These are phyloP conservation scores for Thecocarcelia acutangulata DNA, from an alignment of 2,888 invertebrate species.

Conservation along the genomic window DNA sequence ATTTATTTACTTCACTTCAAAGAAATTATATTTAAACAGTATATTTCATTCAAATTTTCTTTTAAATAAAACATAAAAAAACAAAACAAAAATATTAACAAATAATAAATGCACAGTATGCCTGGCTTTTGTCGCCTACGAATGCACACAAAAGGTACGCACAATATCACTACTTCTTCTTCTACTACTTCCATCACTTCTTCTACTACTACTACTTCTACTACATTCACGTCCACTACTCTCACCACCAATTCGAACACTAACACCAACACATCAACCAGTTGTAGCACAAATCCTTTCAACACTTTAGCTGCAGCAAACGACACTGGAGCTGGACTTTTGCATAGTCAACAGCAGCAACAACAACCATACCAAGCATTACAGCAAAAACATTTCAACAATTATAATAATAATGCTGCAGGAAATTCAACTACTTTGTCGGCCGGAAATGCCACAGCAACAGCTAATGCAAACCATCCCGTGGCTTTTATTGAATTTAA, in stretches of 20 bases:
- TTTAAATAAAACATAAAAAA: slow-evolving; percentile 47
- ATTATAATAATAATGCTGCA: slow-evolving; percentile 56
- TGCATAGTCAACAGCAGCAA: slow-evolving; percentile 61
- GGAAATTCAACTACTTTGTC: slow-evolving; percentile 63
- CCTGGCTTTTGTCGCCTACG: slow-evolving; percentile 99
- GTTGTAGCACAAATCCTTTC: slow-evolving; percentile 65
- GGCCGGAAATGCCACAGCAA: slow-evolving; percentile 53
- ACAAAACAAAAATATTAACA: slow-evolving; percentile 58
- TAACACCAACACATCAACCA: slow-evolving; percentile 67
- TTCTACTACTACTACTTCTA: slow-evolving; percentile 70
- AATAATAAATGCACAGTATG: slow-evolving; percentile 87
- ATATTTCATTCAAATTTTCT: slow-evolving; percentile 28
- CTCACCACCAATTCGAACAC: slow-evolving; percentile 75
- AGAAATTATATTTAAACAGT: slow-evolving; percentile 66
- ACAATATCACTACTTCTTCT: slow-evolving; percentile 81
- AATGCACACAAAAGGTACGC: slow-evolving; percentile 91
- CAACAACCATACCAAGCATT: slow-evolving; percentile 66
- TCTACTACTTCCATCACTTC: slow-evolving; percentile 78
- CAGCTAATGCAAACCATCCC: slow-evolving; percentile 84
- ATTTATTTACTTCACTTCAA: slow-evolving; percentile 35
- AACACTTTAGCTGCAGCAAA: slow-evolving; percentile 62
- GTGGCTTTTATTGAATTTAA: slow-evolving; percentile 99
- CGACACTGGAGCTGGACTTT: slow-evolving; percentile 19
- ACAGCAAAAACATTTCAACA: slow-evolving; percentile 41
- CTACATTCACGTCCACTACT: slow-evolving; percentile 75